A percentile compares a stretch with the other conserved stretches of the same genome.
phyloP scores from a whole-genome alignment of 1,140 invertebrate genomes.

The Phenacoccus solenopsis region DNA sequence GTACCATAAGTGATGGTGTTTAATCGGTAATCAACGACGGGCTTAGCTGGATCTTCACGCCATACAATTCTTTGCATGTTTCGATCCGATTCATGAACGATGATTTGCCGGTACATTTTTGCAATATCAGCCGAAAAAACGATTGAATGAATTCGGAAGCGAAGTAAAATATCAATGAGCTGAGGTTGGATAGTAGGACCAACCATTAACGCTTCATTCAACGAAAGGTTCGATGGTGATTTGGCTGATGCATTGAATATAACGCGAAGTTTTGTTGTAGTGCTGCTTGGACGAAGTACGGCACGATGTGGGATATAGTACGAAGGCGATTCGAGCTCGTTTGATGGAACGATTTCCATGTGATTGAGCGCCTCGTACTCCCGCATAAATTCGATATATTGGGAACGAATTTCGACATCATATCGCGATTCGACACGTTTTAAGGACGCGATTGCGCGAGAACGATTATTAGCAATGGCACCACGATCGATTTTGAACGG shows the following conservation, averaged over 20 bases:
- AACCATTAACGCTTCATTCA: constrained; percentile 28
- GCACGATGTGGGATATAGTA: constrained; percentile 29
- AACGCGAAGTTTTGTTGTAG: constrained; percentile 29
- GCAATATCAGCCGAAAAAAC: constrained; percentile 24
- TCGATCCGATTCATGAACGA: not conserved
- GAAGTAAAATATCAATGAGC: constrained; percentile 31
- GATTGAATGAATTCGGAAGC: constrained; percentile 28
- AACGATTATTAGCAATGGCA: not conserved
- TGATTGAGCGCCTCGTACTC: constrained; percentile 28
- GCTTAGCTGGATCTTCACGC: constrained; percentile 14
- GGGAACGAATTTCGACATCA: constrained; percentile 36
- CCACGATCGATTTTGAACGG: not conserved
- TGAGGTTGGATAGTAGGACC: constrained; percentile 32
- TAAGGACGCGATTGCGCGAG: not conserved
- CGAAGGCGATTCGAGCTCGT: not conserved
- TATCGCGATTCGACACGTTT: not conserved
- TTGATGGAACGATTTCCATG: constrained; percentile 22
- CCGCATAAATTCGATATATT: constrained; percentile 28
- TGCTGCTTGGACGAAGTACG: constrained; percentile 25
- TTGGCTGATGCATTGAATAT: constrained; percentile 33
- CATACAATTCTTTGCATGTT: not conserved
- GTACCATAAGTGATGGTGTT: not conserved
- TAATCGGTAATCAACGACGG: constrained; percentile 26
- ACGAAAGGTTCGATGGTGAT: constrained; percentile 25
- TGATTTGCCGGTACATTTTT: constrained; percentile 6